A percentile compares a stretch with the other conserved stretches of the same genome.
Evolutionary conservation across 2,797 vertebrate species (phyloP).

Genomic region (Malacoraja senta): DNA sequence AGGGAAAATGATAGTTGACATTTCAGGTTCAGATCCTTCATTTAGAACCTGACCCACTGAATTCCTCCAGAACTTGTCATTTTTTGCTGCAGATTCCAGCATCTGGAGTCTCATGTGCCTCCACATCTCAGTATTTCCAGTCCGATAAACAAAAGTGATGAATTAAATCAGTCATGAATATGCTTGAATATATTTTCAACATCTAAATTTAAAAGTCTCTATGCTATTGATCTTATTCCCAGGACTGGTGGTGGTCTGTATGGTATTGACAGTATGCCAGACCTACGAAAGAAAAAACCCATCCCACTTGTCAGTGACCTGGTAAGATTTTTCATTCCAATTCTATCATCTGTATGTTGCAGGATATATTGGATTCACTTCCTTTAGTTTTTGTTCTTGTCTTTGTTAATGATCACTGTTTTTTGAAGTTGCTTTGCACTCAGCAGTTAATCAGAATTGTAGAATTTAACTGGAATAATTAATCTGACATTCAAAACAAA

Average conservation of each 20-base stretch:
- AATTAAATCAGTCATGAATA: too few relatives aligned
- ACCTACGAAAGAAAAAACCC: conserved; percentile 90
- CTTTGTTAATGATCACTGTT: neutral
- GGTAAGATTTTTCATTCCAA: conserved; percentile 67
- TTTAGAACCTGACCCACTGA: too few relatives aligned
- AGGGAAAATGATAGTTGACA: too few relatives aligned
- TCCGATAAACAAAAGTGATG: too few relatives aligned
- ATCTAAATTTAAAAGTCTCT: neutral
- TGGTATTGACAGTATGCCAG: conserved; percentile 98
- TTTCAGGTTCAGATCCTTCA: too few relatives aligned
- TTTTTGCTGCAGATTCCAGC: too few relatives aligned
- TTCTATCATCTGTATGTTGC: neutral
- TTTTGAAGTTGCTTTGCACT: neutral
- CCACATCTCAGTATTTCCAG: neutral
- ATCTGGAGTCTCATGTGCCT: too few relatives aligned
- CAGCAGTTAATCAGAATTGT: neutral
- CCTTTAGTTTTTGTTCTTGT: neutral
- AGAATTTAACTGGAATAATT: neutral
- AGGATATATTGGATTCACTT: neutral
- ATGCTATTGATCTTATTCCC: conserved; percentile 41
- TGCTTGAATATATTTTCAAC: neutral
- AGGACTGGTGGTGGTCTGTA: conserved; percentile 84
- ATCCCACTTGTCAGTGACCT: conserved; percentile 91
- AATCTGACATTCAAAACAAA: neutral
- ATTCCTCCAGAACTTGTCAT: too few relatives aligned